Conservation (phyloP, 2,113 vertebrate species). For the Galbula dea region DNA sequence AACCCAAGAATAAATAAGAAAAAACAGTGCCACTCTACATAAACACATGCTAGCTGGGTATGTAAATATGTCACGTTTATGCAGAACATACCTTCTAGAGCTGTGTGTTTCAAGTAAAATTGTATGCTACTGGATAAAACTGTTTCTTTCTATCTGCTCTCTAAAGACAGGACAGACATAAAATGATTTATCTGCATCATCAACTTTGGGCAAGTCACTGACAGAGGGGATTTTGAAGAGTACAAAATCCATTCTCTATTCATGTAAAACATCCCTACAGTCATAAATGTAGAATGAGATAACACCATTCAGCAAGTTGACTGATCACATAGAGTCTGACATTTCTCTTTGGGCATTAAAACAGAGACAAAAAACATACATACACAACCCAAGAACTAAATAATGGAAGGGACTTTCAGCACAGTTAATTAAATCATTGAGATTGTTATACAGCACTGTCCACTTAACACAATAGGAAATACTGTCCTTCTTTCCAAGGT, state of each 20-base stretch:
- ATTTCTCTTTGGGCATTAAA: neutral
- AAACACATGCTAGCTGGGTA: neutral
- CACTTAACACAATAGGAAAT: neutral
- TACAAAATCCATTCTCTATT: neutral
- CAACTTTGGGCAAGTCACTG: neutral
- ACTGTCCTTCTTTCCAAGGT: neutral
- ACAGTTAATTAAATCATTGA: neutral
- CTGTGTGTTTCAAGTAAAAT: neutral
- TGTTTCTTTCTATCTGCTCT: neutral
- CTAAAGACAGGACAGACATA: neutral
- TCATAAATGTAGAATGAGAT: neutral
- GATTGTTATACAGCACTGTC: neutral
- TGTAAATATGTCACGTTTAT: neutral
- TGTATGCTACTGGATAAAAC: neutral
- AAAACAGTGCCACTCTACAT: neutral
- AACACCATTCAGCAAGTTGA: neutral
- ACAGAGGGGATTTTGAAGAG: neutral
- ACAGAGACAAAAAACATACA: neutral
- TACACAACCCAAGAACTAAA: neutral
- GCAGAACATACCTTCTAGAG: neutral
- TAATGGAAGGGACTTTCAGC: neutral
- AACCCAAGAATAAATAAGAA: neutral
- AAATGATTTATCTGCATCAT: neutral
- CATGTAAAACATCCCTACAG: neutral
- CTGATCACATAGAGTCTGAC: neutral